A percentile compares a stretch with the other conserved stretches of the same genome.
Conservation (phyloP, 2,113 vertebrate genomes). For the Andinoacara biseriatus region DNA sequence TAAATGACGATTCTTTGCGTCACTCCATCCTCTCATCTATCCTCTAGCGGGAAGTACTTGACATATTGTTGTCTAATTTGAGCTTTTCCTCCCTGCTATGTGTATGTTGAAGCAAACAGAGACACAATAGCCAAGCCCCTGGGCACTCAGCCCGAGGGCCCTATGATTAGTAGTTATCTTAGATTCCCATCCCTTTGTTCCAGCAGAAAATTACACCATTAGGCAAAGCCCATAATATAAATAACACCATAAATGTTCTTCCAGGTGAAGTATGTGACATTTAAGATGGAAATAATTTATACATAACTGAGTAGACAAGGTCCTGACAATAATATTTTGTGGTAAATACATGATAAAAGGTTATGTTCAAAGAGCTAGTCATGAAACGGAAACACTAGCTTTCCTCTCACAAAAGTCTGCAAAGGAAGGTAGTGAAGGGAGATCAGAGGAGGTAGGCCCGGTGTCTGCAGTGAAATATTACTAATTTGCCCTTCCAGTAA, state of each 20-base stretch:
- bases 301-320: constrained; percentile 1
- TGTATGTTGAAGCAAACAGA: constrained; percentile 39
- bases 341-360: constrained; percentile 13
- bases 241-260: constrained; percentile 2
- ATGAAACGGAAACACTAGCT: constrained; percentile 5
- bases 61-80: constrained; percentile 76
- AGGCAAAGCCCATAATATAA: constrained; percentile 33
- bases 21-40: constrained; percentile 67
- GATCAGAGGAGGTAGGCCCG: constrained; percentile 41
- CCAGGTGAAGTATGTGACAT: neutral
- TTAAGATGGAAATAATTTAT: neutral
- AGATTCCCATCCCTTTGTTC: constrained; percentile 60
- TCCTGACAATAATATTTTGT: neutral
- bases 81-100: constrained; percentile 59
- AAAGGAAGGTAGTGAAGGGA: constrained; percentile 11
- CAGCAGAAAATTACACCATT: constrained; percentile 53
- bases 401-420: constrained; percentile 20
- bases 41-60: constrained; percentile 65
- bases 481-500: constrained; percentile 40
- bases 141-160: constrained; percentile 42
- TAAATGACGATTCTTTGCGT: constrained; percentile 48
- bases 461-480: constrained; percentile 35
- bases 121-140: constrained; percentile 52
- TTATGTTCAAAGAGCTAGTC: neutral
- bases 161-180: constrained; percentile 61